phyloP scores from a whole-genome alignment of 2,113 vertebrate species.

The Gavia stellata region DNA sequence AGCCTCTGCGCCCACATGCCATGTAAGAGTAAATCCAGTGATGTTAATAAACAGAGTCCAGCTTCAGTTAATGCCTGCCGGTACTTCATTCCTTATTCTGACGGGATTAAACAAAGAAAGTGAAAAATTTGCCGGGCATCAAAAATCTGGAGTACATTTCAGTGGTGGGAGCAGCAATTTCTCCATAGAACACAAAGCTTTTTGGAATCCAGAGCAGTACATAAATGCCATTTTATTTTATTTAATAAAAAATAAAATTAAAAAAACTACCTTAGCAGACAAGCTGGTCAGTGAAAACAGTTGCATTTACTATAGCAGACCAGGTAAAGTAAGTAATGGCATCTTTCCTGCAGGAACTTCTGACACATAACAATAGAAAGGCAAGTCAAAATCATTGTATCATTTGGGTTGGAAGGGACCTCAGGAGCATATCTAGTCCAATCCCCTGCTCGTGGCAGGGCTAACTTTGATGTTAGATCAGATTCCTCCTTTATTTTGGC shows the following conservation, averaged over 20 bases:
- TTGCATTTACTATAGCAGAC: neutral
- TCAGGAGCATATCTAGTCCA: neutral
- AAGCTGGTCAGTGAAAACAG: neutral
- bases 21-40: neutral
- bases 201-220: neutral
- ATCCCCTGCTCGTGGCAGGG: neutral
- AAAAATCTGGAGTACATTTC: neutral
- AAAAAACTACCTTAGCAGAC: neutral
- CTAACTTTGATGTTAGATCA: neutral
- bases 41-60: neutral
- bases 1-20: neutral
- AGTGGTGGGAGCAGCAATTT: neutral
- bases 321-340: neutral
- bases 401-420: neutral
- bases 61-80: neutral
- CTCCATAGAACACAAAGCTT: neutral
- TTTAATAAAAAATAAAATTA: neutral
- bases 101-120: rapidly evolving
- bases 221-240: neutral
- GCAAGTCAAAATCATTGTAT: neutral
- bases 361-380: neutral
- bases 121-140: neutral
- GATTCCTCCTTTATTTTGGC: neutral
- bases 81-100: neutral
- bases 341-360: neutral